Conservation (phyloP, 1,140 invertebrate species). For the Hestina assimilis region DNA sequence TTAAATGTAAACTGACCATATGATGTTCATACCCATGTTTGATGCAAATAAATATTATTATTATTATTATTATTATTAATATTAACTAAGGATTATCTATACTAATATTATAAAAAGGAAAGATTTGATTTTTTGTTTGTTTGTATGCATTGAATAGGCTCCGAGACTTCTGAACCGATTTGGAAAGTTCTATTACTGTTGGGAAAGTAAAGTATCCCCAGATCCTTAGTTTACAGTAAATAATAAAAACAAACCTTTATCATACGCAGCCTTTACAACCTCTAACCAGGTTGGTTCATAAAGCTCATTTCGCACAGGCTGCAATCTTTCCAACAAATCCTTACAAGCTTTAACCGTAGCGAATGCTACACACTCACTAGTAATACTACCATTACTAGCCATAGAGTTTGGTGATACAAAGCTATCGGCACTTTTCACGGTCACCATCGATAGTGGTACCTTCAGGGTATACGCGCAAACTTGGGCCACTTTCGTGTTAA, state of each 20-base stretch:
- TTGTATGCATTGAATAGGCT: no score
- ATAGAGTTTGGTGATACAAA: constrained; percentile 83
- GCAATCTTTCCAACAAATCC: constrained; percentile 80
- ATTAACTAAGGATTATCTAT: no score
- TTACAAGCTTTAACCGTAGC: constrained; percentile 85
- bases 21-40: no score
- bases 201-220: no score
- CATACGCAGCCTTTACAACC: constrained; percentile 80
- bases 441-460: constrained; percentile 84
- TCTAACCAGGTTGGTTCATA: constrained; percentile 83
- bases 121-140: no score
- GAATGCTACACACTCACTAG: constrained; percentile 84
- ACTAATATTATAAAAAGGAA: no score
- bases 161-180: no score
- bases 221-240: no score
- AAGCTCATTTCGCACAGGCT: constrained; percentile 81
- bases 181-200: no score
- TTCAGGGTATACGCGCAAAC: constrained; percentile 86
- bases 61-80: no score
- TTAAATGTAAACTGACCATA: no score
- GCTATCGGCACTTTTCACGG: constrained; percentile 83
- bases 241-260: constrained; percentile 40
- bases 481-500: constrained; percentile 85
- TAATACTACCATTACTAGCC: constrained; percentile 84
- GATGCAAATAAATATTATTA: no score